Percentiles rank a stretch among this genome's conserved stretches.
Conservation (phyloP, 2,888 invertebrate genomes). For the Leistus spinibarbis region DNA sequence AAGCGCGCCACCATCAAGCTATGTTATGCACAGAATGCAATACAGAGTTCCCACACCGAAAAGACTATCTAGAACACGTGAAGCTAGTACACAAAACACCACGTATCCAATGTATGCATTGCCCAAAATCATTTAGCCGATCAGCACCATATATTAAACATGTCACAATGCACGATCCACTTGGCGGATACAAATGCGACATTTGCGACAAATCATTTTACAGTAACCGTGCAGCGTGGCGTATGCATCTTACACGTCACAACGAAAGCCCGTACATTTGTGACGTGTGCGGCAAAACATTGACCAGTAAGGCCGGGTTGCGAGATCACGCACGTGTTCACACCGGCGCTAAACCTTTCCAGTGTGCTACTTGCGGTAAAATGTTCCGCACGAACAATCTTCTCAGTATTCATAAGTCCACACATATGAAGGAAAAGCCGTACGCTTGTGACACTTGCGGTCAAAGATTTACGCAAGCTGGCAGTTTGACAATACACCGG, state of each 20-base stretch:
- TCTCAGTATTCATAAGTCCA: constrained; percentile 58
- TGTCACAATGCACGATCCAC: constrained; percentile 30
- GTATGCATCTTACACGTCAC: background rate
- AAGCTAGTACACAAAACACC: too few species aligned
- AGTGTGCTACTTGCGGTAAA: constrained; percentile 34
- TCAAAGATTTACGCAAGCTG: constrained; percentile 66
- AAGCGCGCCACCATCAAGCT: too few species aligned
- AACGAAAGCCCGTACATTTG: constrained; percentile 42
- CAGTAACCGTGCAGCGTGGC: constrained; percentile 41
- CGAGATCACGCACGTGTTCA: constrained; percentile 46
- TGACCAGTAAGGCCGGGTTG: constrained; percentile 42
- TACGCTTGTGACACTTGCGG: constrained; percentile 53
- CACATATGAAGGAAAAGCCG: constrained; percentile 62
- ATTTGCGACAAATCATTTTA: constrained; percentile 52
- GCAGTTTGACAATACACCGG: constrained; percentile 65
- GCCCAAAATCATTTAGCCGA: too few species aligned
- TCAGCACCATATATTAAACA: too few species aligned
- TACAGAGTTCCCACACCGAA: too few species aligned
- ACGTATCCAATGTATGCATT: too few species aligned
- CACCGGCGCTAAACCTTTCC: constrained; percentile 49
- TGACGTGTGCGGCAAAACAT: constrained; percentile 47
- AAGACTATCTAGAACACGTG: too few species aligned
- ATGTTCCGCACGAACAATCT: background rate
- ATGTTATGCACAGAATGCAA: too few species aligned
- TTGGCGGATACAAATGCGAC: constrained; percentile 46